Evolutionary conservation across 2,888 invertebrate species (phyloP).

Genomic region (Prosapia bicincta): DNA sequence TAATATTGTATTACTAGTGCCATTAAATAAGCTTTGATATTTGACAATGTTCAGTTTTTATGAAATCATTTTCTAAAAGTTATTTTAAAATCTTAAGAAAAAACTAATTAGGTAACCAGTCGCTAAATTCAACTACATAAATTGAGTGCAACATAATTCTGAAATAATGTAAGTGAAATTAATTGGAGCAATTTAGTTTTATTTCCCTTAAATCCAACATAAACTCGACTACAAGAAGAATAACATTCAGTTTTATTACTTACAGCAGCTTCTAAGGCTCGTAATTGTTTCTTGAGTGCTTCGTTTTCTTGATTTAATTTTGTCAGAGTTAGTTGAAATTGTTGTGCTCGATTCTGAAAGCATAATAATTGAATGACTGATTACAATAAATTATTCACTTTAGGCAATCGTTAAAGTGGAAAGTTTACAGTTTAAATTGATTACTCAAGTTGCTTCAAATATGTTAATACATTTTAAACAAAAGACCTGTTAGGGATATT

Average conservation of each 20-base stretch:
- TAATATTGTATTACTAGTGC: no score
- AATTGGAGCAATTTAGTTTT: background rate
- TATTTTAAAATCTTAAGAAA: no score
- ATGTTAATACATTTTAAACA: background rate
- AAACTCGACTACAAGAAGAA: background rate
- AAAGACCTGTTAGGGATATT: no score
- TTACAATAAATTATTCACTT: background rate
- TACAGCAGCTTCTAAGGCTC: constrained; percentile 43
- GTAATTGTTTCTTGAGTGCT: constrained; percentile 59
- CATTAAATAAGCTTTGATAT: no score
- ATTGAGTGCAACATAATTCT: background rate
- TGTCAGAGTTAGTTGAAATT: constrained; percentile 65
- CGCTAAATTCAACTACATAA: no score
- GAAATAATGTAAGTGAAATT: background rate
- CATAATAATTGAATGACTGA: constrained; percentile 18
- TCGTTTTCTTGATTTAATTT: constrained; percentile 66
- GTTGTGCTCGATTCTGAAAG: constrained; percentile 65
- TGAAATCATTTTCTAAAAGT: no score
- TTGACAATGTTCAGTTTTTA: no score
- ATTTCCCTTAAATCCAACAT: background rate
- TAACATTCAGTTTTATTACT: constrained; percentile 23
- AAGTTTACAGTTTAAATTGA: background rate
- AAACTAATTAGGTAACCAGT: no score
- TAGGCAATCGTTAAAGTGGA: background rate
- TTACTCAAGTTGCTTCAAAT: background rate